Conservation (phyloP, 1,140 invertebrate genomes). For the Drosophila tsacasi region DNA sequence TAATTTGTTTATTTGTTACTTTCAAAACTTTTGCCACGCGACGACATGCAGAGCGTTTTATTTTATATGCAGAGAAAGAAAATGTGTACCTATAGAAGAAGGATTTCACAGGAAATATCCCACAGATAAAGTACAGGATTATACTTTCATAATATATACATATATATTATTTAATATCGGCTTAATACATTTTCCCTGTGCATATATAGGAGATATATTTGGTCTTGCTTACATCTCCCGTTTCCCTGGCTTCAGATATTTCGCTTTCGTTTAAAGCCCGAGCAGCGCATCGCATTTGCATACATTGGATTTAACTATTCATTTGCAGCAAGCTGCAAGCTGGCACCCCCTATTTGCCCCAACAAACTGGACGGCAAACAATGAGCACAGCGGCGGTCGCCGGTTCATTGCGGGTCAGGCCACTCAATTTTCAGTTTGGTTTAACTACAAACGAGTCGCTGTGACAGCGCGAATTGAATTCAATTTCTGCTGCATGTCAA, state of each 20-base stretch:
- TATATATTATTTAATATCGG: no score
- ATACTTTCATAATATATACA: no score
- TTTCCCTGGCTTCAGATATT: constrained; percentile 43
- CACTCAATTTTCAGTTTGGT: constrained; percentile 76
- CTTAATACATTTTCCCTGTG: not conserved
- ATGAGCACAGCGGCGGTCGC: constrained; percentile 14
- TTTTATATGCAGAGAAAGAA: constrained; percentile 10
- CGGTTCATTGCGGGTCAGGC: constrained; percentile 60
- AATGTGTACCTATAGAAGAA: not conserved
- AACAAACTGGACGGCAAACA: constrained; percentile 37
- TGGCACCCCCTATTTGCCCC: constrained; percentile 4
- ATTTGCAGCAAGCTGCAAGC: constrained; percentile 66
- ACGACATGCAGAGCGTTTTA: constrained; percentile 33
- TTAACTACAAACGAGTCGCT: constrained; percentile 68
- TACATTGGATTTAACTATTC: constrained; percentile 77
- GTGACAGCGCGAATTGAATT: constrained; percentile 74
- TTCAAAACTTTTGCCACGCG: constrained; percentile 51
- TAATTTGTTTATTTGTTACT: constrained; percentile 78
- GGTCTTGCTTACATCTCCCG: not conserved
- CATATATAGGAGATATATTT: not conserved
- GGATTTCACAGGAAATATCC: not conserved
- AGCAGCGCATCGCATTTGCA: constrained; percentile 60
- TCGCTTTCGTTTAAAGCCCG: constrained; percentile 48
- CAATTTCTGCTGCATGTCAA: constrained; percentile 65
- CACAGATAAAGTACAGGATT: not conserved